Base-by-base conservation (phyloP, 2,888 invertebrate genomes). In the Amiota minor region DNA sequence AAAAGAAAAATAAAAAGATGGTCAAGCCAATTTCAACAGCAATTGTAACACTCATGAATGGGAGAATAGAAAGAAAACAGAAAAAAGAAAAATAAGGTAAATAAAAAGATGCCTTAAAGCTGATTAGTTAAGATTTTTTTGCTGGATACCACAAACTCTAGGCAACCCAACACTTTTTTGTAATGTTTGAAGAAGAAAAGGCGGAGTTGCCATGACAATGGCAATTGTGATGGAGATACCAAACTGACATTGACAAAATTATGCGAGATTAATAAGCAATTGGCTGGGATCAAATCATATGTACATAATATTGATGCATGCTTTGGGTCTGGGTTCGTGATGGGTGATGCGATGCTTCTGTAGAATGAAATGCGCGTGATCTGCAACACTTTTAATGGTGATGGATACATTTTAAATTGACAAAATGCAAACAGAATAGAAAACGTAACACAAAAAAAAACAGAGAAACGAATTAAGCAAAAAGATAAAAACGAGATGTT, bases 361-460 rank as follows among this genome's bases (percentile, higher is more conserved):
- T 65, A 14, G 47, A 10, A 56, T 11, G 11, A 18, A n/a, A 18
- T 9, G 59, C 59, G 59, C 59, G 59, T 20, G 14, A 20, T 59
- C 18, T 59, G 59, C 59, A 18, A 59, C 59, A 16, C 59, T 59
- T 16, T 18, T 59, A 20, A 20, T 20, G 59, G 20, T 65, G 65
- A 65, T 65, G 46, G 47, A 47, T 65, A 46, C 49, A 65, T 65
- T 65, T 65, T 49, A 65, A 65, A 65, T 65, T 49, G 65, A 65
- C 65, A 65, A 65, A 65, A 65, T 65, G 65, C 46, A 65, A 65
- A 65, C 65, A 65, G 47, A 65, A 65, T 49, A 20, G 47, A 65
- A 65, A 65, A 65, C 47, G 16, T 10, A 65, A 65, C 9, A 20
- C 56, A 23, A 1, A 50, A 4, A 2, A 16, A 59, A 59, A 16